Conservation (phyloP, 2,113 vertebrate genomes). For the Vulpes lagopus region DNA sequence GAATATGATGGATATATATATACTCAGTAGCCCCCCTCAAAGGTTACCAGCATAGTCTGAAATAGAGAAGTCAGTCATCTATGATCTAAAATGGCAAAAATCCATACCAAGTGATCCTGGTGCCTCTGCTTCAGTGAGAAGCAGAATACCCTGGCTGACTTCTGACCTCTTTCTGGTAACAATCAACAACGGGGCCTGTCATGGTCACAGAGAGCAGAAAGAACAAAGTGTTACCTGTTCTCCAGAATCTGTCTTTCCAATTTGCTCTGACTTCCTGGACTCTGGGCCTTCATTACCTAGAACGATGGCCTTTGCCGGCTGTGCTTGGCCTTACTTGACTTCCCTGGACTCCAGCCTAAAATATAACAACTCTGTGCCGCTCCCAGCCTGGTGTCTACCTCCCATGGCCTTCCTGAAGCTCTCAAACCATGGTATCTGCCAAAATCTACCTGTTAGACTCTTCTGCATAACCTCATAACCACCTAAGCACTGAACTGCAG, state of each 20-base stretch:
- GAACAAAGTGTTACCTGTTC: conserved; percentile 44
- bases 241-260: conserved; percentile 25
- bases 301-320: background rate
- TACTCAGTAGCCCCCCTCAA: conserved; percentile 2
- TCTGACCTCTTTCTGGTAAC: background rate
- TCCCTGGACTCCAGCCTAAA: conserved; percentile 52
- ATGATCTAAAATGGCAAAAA: background rate
- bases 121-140: background rate
- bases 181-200: background rate
- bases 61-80: conserved; percentile 1
- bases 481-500: background rate
- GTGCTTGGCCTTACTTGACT: background rate
- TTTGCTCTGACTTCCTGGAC: conserved; percentile 9
- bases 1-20: background rate
- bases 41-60: background rate
- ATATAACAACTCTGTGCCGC: background rate
- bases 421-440: background rate
- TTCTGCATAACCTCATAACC: background rate
- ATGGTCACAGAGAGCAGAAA: background rate
- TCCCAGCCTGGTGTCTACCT: conserved; percentile 39
- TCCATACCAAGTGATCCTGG: background rate
- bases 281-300: background rate
- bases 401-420: background rate
- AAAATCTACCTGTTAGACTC: conserved; percentile 53
- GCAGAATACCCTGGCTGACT: background rate